phyloP scores from a whole-genome alignment of 2,113 vertebrate genomes.

The Syngnathoides biaculeatus region DNA sequence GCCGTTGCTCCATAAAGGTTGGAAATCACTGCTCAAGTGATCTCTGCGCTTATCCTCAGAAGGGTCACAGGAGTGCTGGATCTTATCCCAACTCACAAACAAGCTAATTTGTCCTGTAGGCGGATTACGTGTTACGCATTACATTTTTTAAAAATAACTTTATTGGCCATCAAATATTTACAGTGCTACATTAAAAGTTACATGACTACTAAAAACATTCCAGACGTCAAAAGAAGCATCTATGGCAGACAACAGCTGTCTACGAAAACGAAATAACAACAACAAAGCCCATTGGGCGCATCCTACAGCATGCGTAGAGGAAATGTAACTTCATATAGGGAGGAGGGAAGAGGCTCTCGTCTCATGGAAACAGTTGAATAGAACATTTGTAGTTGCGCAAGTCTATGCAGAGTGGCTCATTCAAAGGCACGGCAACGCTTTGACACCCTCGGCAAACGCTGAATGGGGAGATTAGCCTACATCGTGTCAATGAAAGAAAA shows the following conservation, averaged over 20 bases:
- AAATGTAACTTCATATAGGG: not conserved
- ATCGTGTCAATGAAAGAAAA: conserved; percentile 3
- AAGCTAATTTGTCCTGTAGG: too few species aligned
- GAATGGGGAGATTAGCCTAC: conserved; percentile 6
- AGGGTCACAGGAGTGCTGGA: too few species aligned
- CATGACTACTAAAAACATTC: not conserved
- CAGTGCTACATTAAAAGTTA: not conserved
- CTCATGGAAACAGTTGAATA: not conserved
- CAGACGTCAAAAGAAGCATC: not conserved
- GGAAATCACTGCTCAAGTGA: too few species aligned
- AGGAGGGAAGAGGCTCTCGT: not conserved
- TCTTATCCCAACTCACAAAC: too few species aligned
- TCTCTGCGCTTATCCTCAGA: too few species aligned
- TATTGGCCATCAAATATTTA: too few species aligned
- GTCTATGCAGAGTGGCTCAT: conserved; percentile 2
- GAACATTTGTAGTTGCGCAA: not conserved
- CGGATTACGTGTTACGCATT: too few species aligned
- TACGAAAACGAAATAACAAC: not conserved
- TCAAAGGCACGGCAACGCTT: conserved; percentile 8
- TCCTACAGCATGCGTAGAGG: not conserved
- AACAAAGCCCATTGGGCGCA: not conserved
- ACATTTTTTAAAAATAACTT: too few species aligned
- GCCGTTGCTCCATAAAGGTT: too few species aligned
- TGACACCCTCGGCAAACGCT: not conserved
- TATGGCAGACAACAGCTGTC: not conserved